Evolutionary conservation across 2,797 vertebrate species (phyloP).

Genomic region (Periophthalmus magnuspinnatus): DNA sequence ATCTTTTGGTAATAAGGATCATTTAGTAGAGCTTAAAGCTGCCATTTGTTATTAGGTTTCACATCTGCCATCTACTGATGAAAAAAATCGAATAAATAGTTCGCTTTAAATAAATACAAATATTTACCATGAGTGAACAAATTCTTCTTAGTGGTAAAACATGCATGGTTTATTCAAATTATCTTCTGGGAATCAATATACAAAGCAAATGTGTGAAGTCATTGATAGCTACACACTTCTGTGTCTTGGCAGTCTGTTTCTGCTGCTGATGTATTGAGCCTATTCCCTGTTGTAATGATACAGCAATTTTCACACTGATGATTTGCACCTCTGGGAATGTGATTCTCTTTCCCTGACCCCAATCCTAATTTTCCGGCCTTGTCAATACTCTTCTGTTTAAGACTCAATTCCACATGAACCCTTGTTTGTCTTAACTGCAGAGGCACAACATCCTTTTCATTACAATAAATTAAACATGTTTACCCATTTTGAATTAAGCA

Average conservation of each 20-base stretch:
- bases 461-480: constrained; percentile 37
- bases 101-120: no score
- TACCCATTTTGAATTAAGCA: constrained; percentile 42
- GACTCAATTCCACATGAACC: no score
- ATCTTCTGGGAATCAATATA: background rate
- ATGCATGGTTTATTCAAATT: background rate
- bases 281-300: constrained; percentile 5
- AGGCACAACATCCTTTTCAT: constrained; percentile 24
- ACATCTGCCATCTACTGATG: no score
- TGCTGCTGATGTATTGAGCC: background rate
- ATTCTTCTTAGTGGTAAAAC: no score
- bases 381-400: background rate
- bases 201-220: no score
- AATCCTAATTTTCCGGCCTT: background rate
- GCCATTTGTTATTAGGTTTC: no score
- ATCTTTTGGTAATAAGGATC: no score
- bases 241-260: background rate
- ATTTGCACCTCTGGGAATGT: background rate
- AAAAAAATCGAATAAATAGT: no score
- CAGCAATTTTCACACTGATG: background rate
- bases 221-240: no score
- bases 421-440: background rate
- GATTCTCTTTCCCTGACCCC: background rate
- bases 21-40: no score
- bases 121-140: no score